Conservation (phyloP, 2,888 invertebrate species). For the Hydrotaea diabolus region DNA sequence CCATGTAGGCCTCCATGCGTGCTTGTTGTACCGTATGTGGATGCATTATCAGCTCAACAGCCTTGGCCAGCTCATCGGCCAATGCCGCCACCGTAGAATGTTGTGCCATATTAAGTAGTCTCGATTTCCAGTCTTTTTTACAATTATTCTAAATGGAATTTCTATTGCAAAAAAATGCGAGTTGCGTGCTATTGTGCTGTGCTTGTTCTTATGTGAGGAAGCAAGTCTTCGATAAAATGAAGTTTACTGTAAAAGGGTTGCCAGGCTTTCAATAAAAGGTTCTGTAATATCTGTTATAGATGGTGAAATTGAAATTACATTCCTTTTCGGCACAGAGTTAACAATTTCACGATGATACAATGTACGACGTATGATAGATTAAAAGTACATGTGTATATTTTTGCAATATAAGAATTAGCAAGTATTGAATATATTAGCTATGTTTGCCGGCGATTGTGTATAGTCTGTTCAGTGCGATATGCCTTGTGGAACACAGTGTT, state of each 20-base stretch:
- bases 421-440: too few relatives aligned
- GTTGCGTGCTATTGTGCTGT: slow-evolving; percentile 56
- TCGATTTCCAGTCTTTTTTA: background rate
- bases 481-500: too few relatives aligned
- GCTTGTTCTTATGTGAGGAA: slow-evolving; percentile 12
- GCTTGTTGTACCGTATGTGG: slow-evolving; percentile 88
- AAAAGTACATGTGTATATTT: too few relatives aligned
- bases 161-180: slow-evolving; percentile 46
- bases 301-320: background rate
- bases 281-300: background rate
- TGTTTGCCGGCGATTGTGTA: too few relatives aligned
- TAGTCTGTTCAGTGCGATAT: too few relatives aligned
- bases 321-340: too few relatives aligned
- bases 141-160: background rate
- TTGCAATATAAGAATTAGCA: too few relatives aligned
- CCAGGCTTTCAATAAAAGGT: slow-evolving; percentile 9
- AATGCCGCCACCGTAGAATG: slow-evolving; percentile 77
- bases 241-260: slow-evolving; percentile 50
- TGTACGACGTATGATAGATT: too few relatives aligned
- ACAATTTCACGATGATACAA: too few relatives aligned
- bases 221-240: slow-evolving; percentile 42
- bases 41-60: slow-evolving; percentile 91
- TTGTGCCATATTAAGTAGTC: slow-evolving; percentile 73
- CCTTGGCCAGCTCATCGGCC: slow-evolving; percentile 89
- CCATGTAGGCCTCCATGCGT: slow-evolving; percentile 90